These are phyloP conservation scores for Amblyraja radiata DNA, from an alignment of 2,797 vertebrate genomes.

Conservation along the genomic window DNA sequence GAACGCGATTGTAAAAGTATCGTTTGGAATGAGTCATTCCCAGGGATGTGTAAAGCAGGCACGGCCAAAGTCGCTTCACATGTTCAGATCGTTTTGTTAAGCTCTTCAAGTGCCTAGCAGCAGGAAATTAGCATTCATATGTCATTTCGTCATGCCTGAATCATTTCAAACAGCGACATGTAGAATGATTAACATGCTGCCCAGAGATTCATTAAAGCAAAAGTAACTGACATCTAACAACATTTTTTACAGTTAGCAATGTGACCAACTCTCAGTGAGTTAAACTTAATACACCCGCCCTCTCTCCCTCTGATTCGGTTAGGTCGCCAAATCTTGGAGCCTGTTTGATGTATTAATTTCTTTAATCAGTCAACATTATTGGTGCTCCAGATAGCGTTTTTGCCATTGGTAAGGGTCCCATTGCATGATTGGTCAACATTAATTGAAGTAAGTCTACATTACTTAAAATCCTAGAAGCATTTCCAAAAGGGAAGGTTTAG, in stretches of 20 bases:
- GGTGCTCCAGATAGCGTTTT: too few relatives aligned
- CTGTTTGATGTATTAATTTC: too few relatives aligned
- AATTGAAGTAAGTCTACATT: too few relatives aligned
- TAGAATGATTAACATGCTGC: background rate
- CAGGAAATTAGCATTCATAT: background rate
- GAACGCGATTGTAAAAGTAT: background rate
- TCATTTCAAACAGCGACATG: background rate
- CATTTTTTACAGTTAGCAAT: background rate
- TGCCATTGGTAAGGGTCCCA: too few relatives aligned
- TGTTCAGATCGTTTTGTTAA: background rate
- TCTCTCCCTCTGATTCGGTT: background rate
- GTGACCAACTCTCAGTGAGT: background rate
- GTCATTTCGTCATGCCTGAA: background rate
- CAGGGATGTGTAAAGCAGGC: background rate
- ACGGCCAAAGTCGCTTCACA: background rate
- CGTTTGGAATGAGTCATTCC: background rate
- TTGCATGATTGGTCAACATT: too few relatives aligned
- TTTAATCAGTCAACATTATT: too few relatives aligned
- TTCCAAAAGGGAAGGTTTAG: too few relatives aligned
- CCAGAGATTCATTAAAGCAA: background rate
- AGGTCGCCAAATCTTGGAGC: too few relatives aligned
- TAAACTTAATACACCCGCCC: slow-evolving; percentile 36
- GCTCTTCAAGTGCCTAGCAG: background rate
- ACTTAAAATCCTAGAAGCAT: too few relatives aligned
- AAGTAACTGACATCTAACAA: background rate